Evolutionary conservation across 2,797 vertebrate species (phyloP).

Genomic region (Cirrhinus molitorella): DNA sequence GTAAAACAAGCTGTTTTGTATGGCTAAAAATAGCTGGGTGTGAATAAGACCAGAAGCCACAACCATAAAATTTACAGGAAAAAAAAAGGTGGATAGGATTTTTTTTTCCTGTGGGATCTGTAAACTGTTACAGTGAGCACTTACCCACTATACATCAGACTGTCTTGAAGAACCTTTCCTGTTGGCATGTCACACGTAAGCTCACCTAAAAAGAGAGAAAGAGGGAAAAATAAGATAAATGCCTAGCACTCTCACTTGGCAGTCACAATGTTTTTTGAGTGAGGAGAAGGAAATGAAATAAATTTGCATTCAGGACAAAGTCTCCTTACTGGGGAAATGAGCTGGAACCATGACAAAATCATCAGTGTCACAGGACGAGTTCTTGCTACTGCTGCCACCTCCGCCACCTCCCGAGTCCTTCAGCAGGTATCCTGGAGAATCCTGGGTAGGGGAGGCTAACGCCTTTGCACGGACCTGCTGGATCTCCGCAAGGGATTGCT

Average conservation of each 20-base stretch:
- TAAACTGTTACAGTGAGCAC: constrained; percentile 53
- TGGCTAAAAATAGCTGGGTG: no score
- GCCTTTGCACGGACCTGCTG: constrained; percentile 89
- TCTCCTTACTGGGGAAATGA: constrained; percentile 84
- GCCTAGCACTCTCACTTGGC: background rate
- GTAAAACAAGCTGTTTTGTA: no score
- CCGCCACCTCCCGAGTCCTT: constrained; percentile 86
- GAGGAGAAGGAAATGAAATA: background rate
- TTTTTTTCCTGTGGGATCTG: background rate
- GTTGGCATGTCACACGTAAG: constrained; percentile 83
- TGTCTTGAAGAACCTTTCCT: constrained; percentile 88
- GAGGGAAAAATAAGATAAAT: constrained; percentile 39
- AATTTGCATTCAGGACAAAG: no score
- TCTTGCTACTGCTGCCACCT: constrained; percentile 90
- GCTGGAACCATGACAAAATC: constrained; percentile 98
- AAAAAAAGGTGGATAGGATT: no score
- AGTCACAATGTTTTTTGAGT: constrained; percentile 37
- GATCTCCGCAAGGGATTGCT: constrained; percentile 93
- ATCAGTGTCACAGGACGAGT: constrained; percentile 95
- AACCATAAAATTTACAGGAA: no score
- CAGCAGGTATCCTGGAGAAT: constrained; percentile 85
- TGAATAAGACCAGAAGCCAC: no score
- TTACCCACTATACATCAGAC: constrained; percentile 95
- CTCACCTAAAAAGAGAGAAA: constrained; percentile 79
- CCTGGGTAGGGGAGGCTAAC: constrained; percentile 86